phyloP scores from a whole-genome alignment of 2,113 vertebrate species.

The Oryzias melastigma region DNA sequence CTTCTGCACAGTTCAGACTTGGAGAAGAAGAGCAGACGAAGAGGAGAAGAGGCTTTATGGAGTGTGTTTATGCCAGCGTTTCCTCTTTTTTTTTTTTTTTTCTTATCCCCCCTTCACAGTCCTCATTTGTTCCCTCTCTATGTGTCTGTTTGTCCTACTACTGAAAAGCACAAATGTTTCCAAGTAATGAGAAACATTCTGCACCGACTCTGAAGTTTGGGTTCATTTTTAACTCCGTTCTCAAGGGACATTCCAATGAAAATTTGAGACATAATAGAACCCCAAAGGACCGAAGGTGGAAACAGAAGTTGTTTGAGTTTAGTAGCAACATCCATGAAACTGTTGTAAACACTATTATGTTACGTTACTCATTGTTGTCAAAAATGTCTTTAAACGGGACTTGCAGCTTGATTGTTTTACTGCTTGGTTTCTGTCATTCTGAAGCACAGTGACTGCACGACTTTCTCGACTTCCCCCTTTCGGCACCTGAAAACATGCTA shows the following conservation, averaged over 20 bases:
- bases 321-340: constrained; percentile 43
- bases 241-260: constrained; percentile 52
- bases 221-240: constrained; percentile 36
- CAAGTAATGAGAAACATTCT: constrained; percentile 52
- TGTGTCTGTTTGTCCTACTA: constrained; percentile 55
- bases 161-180: constrained; percentile 43
- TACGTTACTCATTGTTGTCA: constrained; percentile 43
- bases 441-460: constrained; percentile 18
- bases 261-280: constrained; percentile 39
- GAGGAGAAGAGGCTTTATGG: constrained; percentile 18
- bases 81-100: constrained; percentile 41
- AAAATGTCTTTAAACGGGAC: constrained; percentile 34
- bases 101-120: constrained; percentile 40
- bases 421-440: constrained; percentile 25
- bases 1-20: constrained; percentile 36
- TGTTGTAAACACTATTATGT: constrained; percentile 22
- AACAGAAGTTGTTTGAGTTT: constrained; percentile 18
- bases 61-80: constrained; percentile 52
- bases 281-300: constrained; percentile 31
- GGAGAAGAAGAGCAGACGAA: constrained; percentile 19
- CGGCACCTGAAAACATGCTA: not conserved
- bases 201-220: constrained; percentile 39
- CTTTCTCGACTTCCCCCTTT: constrained; percentile 17
- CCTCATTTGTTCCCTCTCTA: constrained; percentile 52
- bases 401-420: constrained; percentile 12